Conservation (phyloP, 1,140 invertebrate genomes). For the Hermetia illucens region DNA sequence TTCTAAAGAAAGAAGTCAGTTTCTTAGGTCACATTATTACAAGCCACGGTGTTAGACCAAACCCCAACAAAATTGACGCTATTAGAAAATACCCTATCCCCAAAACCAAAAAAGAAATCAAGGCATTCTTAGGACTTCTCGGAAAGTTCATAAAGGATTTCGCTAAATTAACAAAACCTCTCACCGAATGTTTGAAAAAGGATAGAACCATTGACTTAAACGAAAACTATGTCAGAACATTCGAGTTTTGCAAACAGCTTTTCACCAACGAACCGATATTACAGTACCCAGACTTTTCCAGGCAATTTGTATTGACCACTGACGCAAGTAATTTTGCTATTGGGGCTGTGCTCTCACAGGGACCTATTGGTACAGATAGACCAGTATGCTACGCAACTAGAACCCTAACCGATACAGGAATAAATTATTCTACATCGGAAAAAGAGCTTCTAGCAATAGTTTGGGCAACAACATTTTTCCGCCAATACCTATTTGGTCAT, state of each 20-base stretch:
- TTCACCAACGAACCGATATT: conserved; percentile 15
- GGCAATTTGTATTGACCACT: conserved; percentile 17
- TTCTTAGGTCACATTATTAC: no score
- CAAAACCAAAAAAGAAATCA: conserved; percentile 23
- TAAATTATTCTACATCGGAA: conserved; percentile 15
- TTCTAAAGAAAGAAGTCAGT: no score
- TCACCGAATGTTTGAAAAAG: conserved; percentile 15
- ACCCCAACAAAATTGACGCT: no score
- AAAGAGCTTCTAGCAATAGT: conserved; percentile 20
- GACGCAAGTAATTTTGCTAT: conserved; percentile 18
- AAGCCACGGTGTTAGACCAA: conserved; percentile 14
- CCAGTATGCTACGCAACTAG: conserved; percentile 12
- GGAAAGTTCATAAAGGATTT: conserved; percentile 14
- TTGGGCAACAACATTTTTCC: conserved; percentile 30
- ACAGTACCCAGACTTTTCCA: conserved; percentile 18
- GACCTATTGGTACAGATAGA: conserved; percentile 10
- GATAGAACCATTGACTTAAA: conserved; percentile 12
- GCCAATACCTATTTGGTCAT: conserved; percentile 31
- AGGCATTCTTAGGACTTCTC: conserved; percentile 30
- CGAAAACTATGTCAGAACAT: no score
- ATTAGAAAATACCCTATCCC: no score
- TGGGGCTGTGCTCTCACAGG: conserved; percentile 15
- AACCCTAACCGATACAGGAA: conserved; percentile 11
- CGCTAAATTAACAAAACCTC: conserved; percentile 10
- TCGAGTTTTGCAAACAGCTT: conserved; percentile 11